Evolutionary conservation across 1,140 invertebrate species (phyloP).

Genomic region (Adelges cooleyi): DNA sequence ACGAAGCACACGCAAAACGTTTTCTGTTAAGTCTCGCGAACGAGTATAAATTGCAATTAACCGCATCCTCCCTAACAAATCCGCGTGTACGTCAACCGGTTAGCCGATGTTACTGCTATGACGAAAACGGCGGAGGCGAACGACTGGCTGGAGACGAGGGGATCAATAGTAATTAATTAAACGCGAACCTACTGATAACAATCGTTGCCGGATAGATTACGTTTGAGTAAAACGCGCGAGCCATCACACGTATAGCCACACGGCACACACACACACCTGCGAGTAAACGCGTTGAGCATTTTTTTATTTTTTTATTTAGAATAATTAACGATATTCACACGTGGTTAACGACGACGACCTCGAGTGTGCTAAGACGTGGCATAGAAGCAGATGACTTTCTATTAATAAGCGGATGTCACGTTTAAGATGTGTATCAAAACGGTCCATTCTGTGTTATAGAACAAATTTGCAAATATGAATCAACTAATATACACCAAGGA

Average conservation of each 20-base stretch:
- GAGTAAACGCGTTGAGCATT: neutral
- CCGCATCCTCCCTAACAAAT: neutral
- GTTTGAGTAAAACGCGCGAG: neutral
- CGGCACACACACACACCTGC: neutral
- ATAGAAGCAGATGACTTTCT: neutral
- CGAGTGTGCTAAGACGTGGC: neutral
- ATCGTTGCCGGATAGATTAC: too few species aligned
- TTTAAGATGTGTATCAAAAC: neutral
- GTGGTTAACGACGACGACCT: neutral
- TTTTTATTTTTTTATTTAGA: neutral
- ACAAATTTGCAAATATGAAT: too few species aligned
- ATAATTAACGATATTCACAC: slow-evolving; percentile 27
- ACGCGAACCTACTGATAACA: neutral
- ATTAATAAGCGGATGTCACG: neutral
- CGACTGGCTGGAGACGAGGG: neutral
- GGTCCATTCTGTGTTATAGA: neutral
- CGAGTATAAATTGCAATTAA: slow-evolving; percentile 24
- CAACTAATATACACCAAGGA: too few species aligned
- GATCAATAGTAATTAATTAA: slow-evolving; percentile 7
- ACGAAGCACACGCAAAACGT: neutral
- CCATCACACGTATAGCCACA: neutral
- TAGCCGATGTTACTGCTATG: too few species aligned
- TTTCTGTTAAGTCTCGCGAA: neutral
- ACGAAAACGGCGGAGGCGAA: neutral
- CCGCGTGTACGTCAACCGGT: neutral